Conservation (phyloP, 1,140 invertebrate genomes). For the Macrobrachium nipponense region DNA sequence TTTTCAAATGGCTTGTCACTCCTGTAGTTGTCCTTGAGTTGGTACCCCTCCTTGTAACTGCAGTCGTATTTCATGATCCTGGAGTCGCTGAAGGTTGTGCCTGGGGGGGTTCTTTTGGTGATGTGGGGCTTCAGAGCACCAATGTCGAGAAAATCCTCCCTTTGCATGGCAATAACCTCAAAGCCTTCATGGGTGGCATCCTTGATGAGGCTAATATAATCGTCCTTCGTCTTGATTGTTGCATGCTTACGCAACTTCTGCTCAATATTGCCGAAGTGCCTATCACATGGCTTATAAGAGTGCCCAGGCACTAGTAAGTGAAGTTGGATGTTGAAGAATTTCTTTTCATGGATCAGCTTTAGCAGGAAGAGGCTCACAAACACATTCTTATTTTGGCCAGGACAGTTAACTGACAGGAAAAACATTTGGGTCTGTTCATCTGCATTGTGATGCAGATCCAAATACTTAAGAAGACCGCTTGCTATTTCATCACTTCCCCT, state of each 20-base stretch:
- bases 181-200: conserved; percentile 8
- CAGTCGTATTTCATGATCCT: too few relatives aligned
- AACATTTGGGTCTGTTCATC: neutral
- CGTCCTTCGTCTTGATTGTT: conserved; percentile 1
- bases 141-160: too few relatives aligned
- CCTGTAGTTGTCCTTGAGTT: too few relatives aligned
- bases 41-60: too few relatives aligned
- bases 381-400: conserved; percentile 14
- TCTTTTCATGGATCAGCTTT: neutral
- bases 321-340: neutral
- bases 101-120: too few relatives aligned
- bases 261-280: neutral
- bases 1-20: too few relatives aligned
- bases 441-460: neutral
- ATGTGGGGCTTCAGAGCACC: too few relatives aligned
- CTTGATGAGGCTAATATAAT: neutral
- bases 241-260: neutral
- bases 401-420: conserved; percentile 8
- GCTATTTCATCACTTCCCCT: neutral
- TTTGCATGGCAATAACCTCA: too few relatives aligned
- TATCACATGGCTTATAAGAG: conserved; percentile 13
- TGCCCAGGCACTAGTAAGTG: neutral
- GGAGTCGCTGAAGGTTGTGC: too few relatives aligned
- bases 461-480: too few relatives aligned
- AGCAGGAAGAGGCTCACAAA: neutral